These are phyloP conservation scores for Axea sp. DNA, from an alignment of 2,888 invertebrate species.

Conservation along the genomic window DNA sequence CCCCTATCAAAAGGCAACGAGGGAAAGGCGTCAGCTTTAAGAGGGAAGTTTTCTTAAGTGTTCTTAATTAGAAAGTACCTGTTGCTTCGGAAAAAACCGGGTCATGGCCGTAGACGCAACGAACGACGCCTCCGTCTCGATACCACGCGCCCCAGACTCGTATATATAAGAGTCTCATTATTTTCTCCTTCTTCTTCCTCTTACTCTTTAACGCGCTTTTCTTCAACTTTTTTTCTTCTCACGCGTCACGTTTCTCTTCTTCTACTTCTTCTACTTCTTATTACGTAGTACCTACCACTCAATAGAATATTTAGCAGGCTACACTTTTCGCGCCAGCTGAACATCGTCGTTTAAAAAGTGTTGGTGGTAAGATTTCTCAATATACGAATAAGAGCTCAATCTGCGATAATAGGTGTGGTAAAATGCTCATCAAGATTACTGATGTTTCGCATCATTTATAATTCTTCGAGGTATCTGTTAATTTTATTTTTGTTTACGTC, in stretches of 20 bases:
- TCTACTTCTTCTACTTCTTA: conserved; percentile 60
- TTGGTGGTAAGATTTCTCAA: conserved; percentile 55
- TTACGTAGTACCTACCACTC: conserved; percentile 67
- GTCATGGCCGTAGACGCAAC: conserved; percentile 78
- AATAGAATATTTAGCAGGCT: conserved; percentile 76
- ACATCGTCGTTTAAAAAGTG: conserved; percentile 67
- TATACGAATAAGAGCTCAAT: conserved; percentile 62
- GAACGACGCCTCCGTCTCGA: conserved; percentile 66
- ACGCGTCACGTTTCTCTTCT: conserved; percentile 53
- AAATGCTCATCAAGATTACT: conserved; percentile 56
- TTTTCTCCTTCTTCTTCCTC: conserved; percentile 77
- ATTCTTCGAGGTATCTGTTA: conserved; percentile 8
- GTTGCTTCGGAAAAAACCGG: conserved; percentile 80
- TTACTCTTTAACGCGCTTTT: conserved; percentile 62
- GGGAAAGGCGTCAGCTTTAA: conserved; percentile 78
- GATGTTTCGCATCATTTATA: conserved; percentile 20
- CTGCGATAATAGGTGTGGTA: conserved; percentile 55
- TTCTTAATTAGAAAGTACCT: conserved; percentile 80
- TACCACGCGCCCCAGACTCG: conserved; percentile 71
- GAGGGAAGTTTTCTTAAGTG: conserved; percentile 80
- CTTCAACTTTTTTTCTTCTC: conserved; percentile 44
- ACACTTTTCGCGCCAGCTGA: conserved; percentile 65
- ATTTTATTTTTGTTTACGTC: too few species aligned
- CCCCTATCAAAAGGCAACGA: conserved; percentile 75
- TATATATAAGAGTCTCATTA: conserved; percentile 79